phyloP scores from a whole-genome alignment of 2,113 vertebrate genomes.

The Pipra filicauda region DNA sequence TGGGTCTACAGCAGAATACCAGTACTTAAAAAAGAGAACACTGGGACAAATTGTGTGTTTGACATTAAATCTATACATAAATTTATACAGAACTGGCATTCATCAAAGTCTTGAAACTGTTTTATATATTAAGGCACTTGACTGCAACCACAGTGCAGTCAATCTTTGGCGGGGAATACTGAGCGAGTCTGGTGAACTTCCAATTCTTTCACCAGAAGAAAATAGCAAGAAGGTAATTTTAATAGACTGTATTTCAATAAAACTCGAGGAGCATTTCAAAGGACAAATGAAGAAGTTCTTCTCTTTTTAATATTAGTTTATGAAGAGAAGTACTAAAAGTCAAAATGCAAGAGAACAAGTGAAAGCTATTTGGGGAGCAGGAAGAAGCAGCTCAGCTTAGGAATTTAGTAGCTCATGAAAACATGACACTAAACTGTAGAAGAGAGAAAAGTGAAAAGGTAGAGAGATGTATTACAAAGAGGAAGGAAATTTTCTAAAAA shows the following conservation, averaged over 20 bases:
- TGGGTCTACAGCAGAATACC: neutral
- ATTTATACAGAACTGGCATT: neutral
- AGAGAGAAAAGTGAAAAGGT: neutral
- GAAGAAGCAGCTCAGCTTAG: neutral
- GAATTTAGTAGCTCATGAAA: neutral
- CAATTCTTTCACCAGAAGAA: neutral
- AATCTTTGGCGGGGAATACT: neutral
- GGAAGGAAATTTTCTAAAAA: neutral
- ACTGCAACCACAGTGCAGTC: neutral
- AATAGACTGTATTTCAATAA: neutral
- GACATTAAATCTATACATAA: neutral
- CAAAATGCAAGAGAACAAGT: neutral
- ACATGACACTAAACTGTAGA: neutral
- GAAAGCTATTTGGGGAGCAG: neutral
- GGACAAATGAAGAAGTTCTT: neutral
- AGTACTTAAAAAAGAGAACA: neutral
- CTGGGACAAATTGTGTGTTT: neutral
- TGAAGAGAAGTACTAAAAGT: neutral
- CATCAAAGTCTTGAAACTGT: neutral
- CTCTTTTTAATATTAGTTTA: neutral
- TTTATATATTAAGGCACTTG: neutral
- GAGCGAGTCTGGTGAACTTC: neutral
- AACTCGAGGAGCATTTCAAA: neutral
- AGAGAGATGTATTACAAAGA: neutral
- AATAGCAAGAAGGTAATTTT: neutral